Evolutionary conservation across 2,888 invertebrate genomes (phyloP).

Genomic region (Eristalis pertinax): DNA sequence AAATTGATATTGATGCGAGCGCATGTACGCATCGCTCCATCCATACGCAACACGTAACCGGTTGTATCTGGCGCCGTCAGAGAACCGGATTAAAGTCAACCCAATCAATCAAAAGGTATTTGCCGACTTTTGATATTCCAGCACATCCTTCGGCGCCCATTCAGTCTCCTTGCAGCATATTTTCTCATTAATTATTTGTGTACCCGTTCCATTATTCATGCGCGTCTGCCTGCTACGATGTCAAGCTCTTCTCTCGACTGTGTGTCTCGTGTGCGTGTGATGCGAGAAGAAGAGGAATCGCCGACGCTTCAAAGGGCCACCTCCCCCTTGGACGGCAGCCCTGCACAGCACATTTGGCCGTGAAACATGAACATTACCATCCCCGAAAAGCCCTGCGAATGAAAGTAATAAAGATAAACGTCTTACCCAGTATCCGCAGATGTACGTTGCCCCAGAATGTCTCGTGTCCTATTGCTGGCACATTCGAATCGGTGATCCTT

Average conservation of each 20-base stretch:
- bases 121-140: neutral
- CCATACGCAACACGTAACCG: neutral
- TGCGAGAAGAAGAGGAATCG: neutral
- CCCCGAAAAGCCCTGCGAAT: conserved; percentile 31
- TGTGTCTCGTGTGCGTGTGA: neutral
- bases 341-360: neutral
- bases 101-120: neutral
- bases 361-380: conserved; percentile 1
- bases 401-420: conserved; percentile 30
- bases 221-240: neutral
- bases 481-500: conserved; percentile 87
- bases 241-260: too few species aligned
- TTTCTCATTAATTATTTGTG: neutral
- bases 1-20: neutral
- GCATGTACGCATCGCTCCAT: neutral
- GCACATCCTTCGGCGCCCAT: too few species aligned
- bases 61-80: neutral
- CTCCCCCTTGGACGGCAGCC: neutral
- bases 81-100: neutral
- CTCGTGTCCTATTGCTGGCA: conserved; percentile 89
- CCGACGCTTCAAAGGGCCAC: neutral
- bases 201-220: neutral
- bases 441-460: conserved; percentile 90
- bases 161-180: neutral
- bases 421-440: conserved; percentile 82